Percentiles rank a stretch among this genome's conserved stretches.
These are phyloP conservation scores for Tetraneura akinire DNA, from an alignment of 1,140 invertebrate genomes.

Conservation along the genomic window DNA sequence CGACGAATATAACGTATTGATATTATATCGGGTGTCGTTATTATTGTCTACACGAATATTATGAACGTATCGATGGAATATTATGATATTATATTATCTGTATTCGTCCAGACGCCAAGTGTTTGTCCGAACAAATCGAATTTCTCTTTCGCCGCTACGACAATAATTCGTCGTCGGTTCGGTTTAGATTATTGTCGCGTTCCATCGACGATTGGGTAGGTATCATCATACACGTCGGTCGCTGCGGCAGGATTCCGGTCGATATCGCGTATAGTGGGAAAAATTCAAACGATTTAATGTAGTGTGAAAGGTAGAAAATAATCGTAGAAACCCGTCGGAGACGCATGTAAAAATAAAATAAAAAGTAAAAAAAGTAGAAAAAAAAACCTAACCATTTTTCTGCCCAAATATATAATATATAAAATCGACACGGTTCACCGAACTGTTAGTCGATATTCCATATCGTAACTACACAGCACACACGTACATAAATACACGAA, in stretches of 20 bases:
- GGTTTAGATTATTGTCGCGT: slow-evolving; percentile 21
- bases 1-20: too few species aligned
- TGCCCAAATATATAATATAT: not conserved
- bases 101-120: too few species aligned
- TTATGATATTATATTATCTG: not conserved
- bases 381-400: too few species aligned
- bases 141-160: not conserved
- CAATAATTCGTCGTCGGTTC: slow-evolving; percentile 11
- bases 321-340: not conserved
- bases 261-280: not conserved
- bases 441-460: slow-evolving; percentile 30
- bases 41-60: too few species aligned
- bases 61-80: not conserved
- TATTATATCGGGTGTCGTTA: too few species aligned
- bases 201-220: too few species aligned
- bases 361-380: too few species aligned
- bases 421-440: slow-evolving; percentile 24
- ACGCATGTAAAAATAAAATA: too few species aligned
- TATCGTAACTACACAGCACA: not conserved
- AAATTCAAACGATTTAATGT: slow-evolving; percentile 40
- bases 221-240: not conserved
- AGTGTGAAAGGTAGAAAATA: slow-evolving; percentile 29
- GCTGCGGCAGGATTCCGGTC: too few species aligned
- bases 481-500: too few species aligned
- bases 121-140: not conserved